A percentile compares a stretch with the other conserved stretches of the same genome.
phyloP scores from a whole-genome alignment of 2,888 invertebrate genomes.

The Lissocephala sabroskyi region DNA sequence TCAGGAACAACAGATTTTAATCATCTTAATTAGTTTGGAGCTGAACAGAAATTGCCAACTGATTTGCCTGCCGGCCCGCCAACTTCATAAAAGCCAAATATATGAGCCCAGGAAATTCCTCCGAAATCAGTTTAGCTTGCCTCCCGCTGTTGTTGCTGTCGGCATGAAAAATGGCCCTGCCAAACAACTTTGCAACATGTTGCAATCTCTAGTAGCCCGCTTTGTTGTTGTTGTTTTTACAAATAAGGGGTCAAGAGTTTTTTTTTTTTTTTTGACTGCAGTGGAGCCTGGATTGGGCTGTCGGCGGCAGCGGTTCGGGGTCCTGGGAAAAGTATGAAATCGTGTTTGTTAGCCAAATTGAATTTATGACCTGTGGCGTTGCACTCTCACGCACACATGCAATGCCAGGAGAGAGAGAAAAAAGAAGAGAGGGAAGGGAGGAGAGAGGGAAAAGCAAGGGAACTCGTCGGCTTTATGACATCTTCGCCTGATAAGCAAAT shows the following conservation, averaged over 20 bases:
- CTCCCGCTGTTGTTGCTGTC: not conserved
- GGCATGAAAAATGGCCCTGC: constrained; percentile 26
- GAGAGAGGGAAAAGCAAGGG: too few species aligned
- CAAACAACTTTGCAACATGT: constrained; percentile 36
- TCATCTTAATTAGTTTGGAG: constrained; percentile 59
- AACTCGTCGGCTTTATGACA: too few species aligned
- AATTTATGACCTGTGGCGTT: constrained; percentile 65
- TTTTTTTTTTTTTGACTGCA: constrained; percentile 8
- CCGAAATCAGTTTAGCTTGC: not conserved
- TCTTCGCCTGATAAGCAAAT: too few species aligned
- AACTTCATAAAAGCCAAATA: not conserved
- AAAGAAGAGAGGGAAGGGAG: too few species aligned
- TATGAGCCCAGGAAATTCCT: too few species aligned
- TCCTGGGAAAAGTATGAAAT: constrained; percentile 13
- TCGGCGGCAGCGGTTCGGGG: not conserved
- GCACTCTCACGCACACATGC: constrained; percentile 5
- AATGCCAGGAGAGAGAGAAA: not conserved
- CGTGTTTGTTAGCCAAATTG: constrained; percentile 58
- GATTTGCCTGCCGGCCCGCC: constrained; percentile 13
- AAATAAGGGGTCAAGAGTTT: constrained; percentile 5
- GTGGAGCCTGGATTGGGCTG: too few species aligned
- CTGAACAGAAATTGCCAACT: too few species aligned
- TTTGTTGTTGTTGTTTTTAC: not conserved
- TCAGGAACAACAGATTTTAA: constrained; percentile 41
- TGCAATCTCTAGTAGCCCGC: constrained; percentile 16